These are phyloP conservation scores for Caradrina kadenii DNA, from an alignment of 2,888 invertebrate genomes.

Conservation along the genomic window DNA sequence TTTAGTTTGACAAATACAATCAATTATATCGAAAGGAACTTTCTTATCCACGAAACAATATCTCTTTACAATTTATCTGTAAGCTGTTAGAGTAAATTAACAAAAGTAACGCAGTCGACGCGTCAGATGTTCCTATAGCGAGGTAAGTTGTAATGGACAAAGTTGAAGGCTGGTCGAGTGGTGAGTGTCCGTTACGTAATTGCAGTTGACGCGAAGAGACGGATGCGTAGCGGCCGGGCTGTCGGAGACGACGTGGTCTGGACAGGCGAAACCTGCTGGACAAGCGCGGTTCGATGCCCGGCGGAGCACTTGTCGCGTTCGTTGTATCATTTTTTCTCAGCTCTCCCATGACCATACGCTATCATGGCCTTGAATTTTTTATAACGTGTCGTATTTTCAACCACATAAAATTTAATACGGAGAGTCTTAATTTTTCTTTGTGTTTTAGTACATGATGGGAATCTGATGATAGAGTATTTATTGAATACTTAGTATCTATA, in stretches of 20 bases:
- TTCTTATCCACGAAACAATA: background rate
- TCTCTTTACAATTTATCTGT: conserved; percentile 20
- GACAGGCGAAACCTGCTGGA: conserved; percentile 80
- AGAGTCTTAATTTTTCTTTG: conserved; percentile 24
- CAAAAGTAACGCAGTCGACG: conserved; percentile 31
- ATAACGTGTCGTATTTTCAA: conserved; percentile 26
- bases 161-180: conserved; percentile 64
- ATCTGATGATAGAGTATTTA: background rate
- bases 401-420: conserved; percentile 23
- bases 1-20: conserved; percentile 12
- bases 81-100: conserved; percentile 17
- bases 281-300: conserved; percentile 83
- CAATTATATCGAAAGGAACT: background rate
- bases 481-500: background rate
- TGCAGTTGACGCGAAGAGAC: conserved; percentile 75
- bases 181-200: conserved; percentile 78
- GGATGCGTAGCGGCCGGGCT: conserved; percentile 70
- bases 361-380: conserved; percentile 71
- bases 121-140: conserved; percentile 33
- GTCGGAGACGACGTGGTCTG: conserved; percentile 61
- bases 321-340: conserved; percentile 69
- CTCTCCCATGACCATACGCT: conserved; percentile 66
- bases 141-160: conserved; percentile 45
- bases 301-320: conserved; percentile 77
- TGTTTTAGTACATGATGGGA: background rate